Evolutionary conservation across 2,888 invertebrate species (phyloP).

Genomic region (Amaurobius ferox): DNA sequence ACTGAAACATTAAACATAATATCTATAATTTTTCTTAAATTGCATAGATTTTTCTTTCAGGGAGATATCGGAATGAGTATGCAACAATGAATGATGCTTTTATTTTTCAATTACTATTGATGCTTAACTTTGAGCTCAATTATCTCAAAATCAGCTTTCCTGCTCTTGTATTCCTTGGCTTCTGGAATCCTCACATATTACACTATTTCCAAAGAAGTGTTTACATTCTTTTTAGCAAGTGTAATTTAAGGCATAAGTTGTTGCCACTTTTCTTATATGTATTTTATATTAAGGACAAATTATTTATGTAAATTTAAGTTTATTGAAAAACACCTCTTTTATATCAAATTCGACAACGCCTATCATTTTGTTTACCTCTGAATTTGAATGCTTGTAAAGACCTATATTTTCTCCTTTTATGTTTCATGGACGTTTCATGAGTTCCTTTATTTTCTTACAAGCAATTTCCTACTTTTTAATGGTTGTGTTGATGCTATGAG

Average conservation of each 20-base stretch:
- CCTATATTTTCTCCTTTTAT: background rate
- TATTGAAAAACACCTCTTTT: background rate
- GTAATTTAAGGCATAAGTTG: background rate
- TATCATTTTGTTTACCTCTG: background rate
- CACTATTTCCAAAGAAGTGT: no score
- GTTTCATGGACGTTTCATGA: background rate
- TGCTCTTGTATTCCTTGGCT: no score
- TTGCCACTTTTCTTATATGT: background rate
- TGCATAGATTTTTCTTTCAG: no score
- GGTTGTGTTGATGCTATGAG: background rate
- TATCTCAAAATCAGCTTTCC: no score
- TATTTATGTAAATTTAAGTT: background rate
- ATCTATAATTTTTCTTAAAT: no score
- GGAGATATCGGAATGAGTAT: no score
- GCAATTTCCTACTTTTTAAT: background rate
- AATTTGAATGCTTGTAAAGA: background rate
- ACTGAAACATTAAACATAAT: no score
- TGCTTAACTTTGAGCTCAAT: no score
- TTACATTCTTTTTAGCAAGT: background rate
- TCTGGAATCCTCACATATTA: no score
- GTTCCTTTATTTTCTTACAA: background rate
- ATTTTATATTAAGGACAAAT: background rate
- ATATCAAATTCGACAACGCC: background rate
- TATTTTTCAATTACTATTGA: no score
- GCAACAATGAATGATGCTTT: no score